A percentile compares a stretch with the other conserved stretches of the same genome.
Conservation (phyloP, 2,113 vertebrate genomes). For the Marmota monax region DNA sequence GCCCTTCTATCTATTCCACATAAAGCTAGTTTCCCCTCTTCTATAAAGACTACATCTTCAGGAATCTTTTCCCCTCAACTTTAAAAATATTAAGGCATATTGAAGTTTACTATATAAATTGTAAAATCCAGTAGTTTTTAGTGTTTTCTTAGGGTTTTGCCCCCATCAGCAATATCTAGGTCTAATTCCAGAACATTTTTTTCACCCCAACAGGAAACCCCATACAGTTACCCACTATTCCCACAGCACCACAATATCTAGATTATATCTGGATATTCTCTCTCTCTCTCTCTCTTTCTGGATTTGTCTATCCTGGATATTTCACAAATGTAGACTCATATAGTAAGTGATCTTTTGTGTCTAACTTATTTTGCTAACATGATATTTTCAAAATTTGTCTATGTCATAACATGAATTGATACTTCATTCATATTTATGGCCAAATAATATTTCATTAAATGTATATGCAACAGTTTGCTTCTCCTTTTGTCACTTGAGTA, state of each 20-base stretch:
- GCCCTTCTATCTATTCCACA: not conserved
- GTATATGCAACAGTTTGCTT: not conserved
- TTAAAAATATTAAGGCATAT: not conserved
- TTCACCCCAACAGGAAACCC: not conserved
- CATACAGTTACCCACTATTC: rapidly evolving
- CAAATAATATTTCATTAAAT: not conserved
- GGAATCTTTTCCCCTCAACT: not conserved
- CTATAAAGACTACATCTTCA: not conserved
- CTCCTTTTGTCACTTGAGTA: not conserved
- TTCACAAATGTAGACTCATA: not conserved
- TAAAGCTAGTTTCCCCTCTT: not conserved
- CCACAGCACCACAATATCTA: rapidly evolving
- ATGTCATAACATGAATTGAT: not conserved
- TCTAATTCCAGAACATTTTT: not conserved
- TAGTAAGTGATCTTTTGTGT: not conserved
- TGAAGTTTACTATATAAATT: not conserved
- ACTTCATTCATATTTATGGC: not conserved
- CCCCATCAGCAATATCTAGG: not conserved
- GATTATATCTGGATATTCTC: too few species aligned
- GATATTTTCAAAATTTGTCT: not conserved
- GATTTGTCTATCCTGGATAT: not conserved
- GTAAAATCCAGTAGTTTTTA: not conserved
- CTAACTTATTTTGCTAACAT: not conserved
- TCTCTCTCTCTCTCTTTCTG: not conserved
- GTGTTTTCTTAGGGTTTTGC: not conserved